phyloP scores from a whole-genome alignment of 2,113 vertebrate species.

The Setophaga petechia region DNA sequence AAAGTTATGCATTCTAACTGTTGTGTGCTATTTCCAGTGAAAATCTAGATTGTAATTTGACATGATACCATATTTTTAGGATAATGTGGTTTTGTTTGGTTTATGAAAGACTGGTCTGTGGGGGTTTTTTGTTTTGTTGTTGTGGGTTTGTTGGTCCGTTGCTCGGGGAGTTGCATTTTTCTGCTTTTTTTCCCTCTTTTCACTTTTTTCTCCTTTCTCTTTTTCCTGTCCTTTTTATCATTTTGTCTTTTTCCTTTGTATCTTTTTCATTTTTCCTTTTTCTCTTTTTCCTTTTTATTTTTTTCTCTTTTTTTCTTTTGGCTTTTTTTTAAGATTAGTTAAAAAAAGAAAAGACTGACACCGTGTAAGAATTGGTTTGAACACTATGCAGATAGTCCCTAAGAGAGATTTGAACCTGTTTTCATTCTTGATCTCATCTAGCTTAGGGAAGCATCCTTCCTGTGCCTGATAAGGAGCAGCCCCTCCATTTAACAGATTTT shows the following conservation, averaged over 20 bases:
- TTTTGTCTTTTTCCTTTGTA: rapidly evolving
- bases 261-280: rapidly evolving
- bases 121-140: not conserved
- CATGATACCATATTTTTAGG: not conserved
- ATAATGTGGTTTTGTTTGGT: not conserved
- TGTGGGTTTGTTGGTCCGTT: not conserved
- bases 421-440: not conserved
- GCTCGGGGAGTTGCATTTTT: too few species aligned
- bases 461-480: not conserved
- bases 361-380: not conserved
- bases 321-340: not conserved
- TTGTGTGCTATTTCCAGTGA: not conserved
- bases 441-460: not conserved
- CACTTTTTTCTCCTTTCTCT: too few species aligned
- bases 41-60: slow-evolving; percentile 6
- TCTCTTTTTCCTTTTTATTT: rapidly evolving
- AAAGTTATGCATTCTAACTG: not conserved
- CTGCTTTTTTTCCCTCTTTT: too few species aligned
- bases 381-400: not conserved
- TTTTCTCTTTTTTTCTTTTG: too few species aligned
- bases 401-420: not conserved
- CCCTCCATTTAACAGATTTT: not conserved
- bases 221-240: rapidly evolving
- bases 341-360: not conserved
- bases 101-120: not conserved